Evolutionary conservation across 2,113 vertebrate genomes (phyloP).

Genomic region (Potamarius usumacintae): DNA sequence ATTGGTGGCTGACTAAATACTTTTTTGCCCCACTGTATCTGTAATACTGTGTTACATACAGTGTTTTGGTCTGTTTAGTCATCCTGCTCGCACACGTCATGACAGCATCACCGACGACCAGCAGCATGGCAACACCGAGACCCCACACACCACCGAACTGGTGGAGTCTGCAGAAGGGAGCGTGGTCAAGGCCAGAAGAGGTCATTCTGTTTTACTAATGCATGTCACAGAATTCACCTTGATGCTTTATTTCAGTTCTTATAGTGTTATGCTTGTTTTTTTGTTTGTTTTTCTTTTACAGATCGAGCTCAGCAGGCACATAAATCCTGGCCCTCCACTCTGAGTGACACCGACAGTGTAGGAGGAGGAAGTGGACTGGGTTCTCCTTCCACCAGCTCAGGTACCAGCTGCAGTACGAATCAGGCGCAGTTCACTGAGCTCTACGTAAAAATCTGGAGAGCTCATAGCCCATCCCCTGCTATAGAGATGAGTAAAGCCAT

Average conservation of each 20-base stretch:
- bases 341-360: conserved; percentile 74
- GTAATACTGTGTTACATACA: not conserved
- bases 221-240: not conserved
- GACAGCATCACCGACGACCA: conserved; percentile 80
- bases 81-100: conserved; percentile 74
- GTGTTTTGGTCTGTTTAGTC: conserved; percentile 62
- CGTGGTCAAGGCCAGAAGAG: conserved; percentile 50
- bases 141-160: conserved; percentile 58
- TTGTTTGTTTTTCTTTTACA: not conserved
- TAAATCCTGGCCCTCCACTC: conserved; percentile 87
- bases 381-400: conserved; percentile 68
- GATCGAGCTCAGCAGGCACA: conserved; percentile 59
- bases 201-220: not conserved
- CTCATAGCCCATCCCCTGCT: too few relatives aligned
- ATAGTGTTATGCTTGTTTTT: not conserved
- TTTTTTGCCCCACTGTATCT: too few relatives aligned
- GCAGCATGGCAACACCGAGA: conserved; percentile 51
- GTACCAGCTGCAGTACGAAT: conserved; percentile 60
- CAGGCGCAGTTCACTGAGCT: not conserved
- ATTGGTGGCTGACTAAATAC: too few relatives aligned
- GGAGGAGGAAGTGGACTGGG: conserved; percentile 69
- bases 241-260: not conserved
- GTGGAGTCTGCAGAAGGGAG: conserved; percentile 44
- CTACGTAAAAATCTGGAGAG: too few relatives aligned
- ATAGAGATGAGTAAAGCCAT: too few relatives aligned